phyloP scores from a whole-genome alignment of 2,113 vertebrate genomes.

The Onychostruthus taczanowskii region DNA sequence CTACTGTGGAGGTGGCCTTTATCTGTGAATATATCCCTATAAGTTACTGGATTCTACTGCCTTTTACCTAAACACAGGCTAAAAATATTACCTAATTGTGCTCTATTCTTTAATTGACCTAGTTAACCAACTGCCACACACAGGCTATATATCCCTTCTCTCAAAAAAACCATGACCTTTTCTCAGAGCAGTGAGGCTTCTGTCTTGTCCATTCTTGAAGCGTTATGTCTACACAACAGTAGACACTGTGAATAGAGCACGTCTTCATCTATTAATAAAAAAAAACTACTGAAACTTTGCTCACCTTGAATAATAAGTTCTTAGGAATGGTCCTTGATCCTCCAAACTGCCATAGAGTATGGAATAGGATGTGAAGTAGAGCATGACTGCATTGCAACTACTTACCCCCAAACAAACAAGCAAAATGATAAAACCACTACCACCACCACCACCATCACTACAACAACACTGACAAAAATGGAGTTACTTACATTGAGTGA shows the following conservation, averaged over 20 bases:
- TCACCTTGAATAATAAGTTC: slow-evolving; percentile 79
- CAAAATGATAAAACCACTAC: slow-evolving; percentile 32
- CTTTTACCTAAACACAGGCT: slow-evolving; percentile 12
- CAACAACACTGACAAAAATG: slow-evolving; percentile 31
- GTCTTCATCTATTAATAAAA: neutral
- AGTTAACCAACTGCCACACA: neutral
- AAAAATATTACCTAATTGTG: neutral
- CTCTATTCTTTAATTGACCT: neutral
- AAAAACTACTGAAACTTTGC: slow-evolving; percentile 73
- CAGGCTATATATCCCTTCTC: neutral
- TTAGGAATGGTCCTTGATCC: slow-evolving; percentile 75
- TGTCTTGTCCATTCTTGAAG: slow-evolving; percentile 22
- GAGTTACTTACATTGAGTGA: slow-evolving; percentile 88
- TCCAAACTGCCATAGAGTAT: slow-evolving; percentile 71
- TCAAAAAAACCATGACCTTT: neutral
- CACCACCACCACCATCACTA: slow-evolving; percentile 57
- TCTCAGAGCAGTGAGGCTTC: neutral
- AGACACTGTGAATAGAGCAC: neutral
- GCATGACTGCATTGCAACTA: slow-evolving; percentile 71
- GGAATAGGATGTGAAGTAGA: slow-evolving; percentile 68
- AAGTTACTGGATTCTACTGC: neutral
- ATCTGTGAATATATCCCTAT: neutral
- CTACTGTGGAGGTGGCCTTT: neutral
- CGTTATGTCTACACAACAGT: neutral
- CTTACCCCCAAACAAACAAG: slow-evolving; percentile 76